phyloP scores from a whole-genome alignment of 2,797 vertebrate species.

The Pseudochromis fuscus region DNA sequence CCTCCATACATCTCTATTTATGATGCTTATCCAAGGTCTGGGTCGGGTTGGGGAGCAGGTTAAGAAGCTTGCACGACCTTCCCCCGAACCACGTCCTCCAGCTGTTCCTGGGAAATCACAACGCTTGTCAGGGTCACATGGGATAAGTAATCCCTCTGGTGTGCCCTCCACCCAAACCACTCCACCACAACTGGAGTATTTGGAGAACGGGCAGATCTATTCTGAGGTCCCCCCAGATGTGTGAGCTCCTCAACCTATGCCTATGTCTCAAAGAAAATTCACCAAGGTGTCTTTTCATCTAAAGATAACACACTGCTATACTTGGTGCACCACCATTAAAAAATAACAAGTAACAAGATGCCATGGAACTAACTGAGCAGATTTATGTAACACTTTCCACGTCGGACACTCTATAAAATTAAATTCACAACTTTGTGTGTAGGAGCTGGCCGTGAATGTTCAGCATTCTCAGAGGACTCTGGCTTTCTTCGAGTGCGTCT shows the following conservation, averaged over 20 bases:
- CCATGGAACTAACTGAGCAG: not conserved
- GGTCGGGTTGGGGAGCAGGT: slow-evolving; percentile 2
- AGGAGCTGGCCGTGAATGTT: not conserved
- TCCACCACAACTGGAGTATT: not conserved
- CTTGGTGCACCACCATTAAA: not conserved
- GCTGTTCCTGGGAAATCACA: not conserved
- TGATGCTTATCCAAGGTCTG: not conserved
- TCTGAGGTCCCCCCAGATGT: slow-evolving; percentile 18
- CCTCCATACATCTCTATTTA: slow-evolving; percentile 21
- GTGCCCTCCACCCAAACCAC: slow-evolving; percentile 1
- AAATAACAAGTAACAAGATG: not conserved
- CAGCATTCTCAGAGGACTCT: not conserved
- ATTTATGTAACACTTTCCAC: not conserved
- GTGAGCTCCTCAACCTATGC: not conserved
- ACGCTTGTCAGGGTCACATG: not conserved
- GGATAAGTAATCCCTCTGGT: not conserved
- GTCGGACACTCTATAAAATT: not conserved
- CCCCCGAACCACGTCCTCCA: not conserved
- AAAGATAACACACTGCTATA: not conserved
- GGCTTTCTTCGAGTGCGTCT: too few relatives aligned
- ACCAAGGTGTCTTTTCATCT: not conserved
- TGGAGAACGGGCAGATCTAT: not conserved
- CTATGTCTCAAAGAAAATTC: not conserved
- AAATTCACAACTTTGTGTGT: not conserved
- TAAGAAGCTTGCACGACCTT: not conserved